Percentiles rank a stretch among this genome's conserved stretches.
Conservation (phyloP, 2,113 vertebrate species). For the Crotalus helleri region DNA sequence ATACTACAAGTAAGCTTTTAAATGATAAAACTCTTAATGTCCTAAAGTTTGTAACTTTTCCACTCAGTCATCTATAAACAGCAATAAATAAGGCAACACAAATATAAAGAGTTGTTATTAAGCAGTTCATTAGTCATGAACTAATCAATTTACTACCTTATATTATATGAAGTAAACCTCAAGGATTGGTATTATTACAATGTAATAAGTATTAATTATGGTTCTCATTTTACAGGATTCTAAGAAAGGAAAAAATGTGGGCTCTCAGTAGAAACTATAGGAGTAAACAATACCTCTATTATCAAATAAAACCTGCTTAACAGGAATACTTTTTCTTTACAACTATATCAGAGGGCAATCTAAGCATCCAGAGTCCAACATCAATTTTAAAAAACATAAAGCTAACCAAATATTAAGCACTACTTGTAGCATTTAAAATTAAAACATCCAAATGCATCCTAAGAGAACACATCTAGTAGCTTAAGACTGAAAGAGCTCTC, state of each 20-base stretch:
- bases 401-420: neutral
- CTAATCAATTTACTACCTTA: neutral
- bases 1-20: neutral
- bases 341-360: neutral
- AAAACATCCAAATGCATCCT: neutral
- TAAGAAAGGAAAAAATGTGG: neutral
- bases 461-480: neutral
- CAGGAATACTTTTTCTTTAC: neutral
- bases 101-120: neutral
- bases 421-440: neutral
- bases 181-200: neutral
- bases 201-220: neutral
- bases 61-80: neutral
- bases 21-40: neutral
- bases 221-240: neutral
- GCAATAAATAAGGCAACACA: neutral
- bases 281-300: neutral
- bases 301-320: conserved; percentile 6
- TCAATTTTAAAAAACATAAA: neutral
- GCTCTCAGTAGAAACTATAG: neutral
- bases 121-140: neutral
- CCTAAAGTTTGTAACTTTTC: neutral
- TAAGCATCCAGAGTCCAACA: neutral
- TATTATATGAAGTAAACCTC: neutral
- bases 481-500: neutral